Percentiles rank a stretch among this genome's conserved stretches.
Evolutionary conservation across 2,888 invertebrate species (phyloP).

Genomic region (Caenorhabditis virilis): DNA sequence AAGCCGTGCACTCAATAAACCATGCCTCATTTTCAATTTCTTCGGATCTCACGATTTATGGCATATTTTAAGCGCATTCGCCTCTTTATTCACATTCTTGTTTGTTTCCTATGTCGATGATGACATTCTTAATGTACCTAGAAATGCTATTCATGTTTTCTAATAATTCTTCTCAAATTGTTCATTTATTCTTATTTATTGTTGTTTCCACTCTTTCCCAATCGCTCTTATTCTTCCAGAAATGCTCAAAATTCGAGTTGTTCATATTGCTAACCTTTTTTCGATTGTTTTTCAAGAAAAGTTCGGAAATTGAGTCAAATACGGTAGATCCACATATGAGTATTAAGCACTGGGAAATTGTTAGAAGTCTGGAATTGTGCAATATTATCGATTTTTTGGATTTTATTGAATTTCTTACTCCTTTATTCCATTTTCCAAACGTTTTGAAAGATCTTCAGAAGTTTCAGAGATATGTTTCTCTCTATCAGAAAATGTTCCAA

Average conservation of each 20-base stretch:
- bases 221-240: not conserved
- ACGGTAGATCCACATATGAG: not conserved
- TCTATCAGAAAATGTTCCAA: not conserved
- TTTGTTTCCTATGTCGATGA: conserved; percentile 24
- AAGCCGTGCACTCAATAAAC: conserved; percentile 27
- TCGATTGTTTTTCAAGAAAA: not conserved
- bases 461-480: too few relatives aligned
- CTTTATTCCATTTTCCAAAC: not conserved
- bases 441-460: not conserved
- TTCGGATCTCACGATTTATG: conserved; percentile 35
- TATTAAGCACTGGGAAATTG: not conserved
- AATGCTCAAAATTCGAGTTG: not conserved
- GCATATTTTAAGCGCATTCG: conserved; percentile 27
- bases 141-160: too few relatives aligned
- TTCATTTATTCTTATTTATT: too few relatives aligned
- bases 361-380: not conserved
- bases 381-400: not conserved
- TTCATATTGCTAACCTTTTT: not conserved
- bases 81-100: conserved; percentile 26
- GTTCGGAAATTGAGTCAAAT: not conserved
- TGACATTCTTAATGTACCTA: conserved; percentile 11
- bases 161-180: too few relatives aligned
- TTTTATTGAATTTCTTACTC: not conserved
- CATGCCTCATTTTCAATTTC: conserved; percentile 22
- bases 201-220: not conserved